Evolutionary conservation across 2,113 vertebrate genomes (phyloP).

Genomic region (Tretioscincus oriximinensis): DNA sequence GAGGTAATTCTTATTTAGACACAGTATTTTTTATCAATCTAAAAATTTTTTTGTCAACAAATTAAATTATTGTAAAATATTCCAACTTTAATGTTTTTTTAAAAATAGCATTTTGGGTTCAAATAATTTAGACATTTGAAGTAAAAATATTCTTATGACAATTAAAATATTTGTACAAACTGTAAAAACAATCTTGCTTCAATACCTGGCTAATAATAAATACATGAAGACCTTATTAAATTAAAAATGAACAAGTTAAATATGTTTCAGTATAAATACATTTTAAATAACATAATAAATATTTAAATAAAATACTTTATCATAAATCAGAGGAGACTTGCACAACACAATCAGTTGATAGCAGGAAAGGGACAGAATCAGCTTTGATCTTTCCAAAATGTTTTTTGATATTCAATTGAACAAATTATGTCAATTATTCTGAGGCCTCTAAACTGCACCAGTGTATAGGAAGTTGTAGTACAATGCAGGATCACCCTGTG

Average conservation of each 20-base stretch:
- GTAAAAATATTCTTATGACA: background rate
- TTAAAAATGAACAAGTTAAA: background rate
- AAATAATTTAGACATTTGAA: background rate
- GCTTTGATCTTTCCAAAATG: too few relatives aligned
- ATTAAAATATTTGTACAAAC: background rate
- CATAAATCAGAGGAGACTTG: background rate
- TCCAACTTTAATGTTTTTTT: background rate
- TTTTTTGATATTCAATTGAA: too few relatives aligned
- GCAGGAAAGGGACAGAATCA: too few relatives aligned
- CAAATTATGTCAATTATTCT: too few relatives aligned
- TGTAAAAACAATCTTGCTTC: background rate
- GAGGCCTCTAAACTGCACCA: too few relatives aligned
- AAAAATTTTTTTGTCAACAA: background rate
- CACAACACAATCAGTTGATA: too few relatives aligned
- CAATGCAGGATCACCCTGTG: too few relatives aligned
- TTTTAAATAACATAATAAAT: constrained; percentile 1
- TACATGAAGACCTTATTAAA: background rate
- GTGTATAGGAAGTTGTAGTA: too few relatives aligned
- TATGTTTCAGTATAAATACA: constrained; percentile 22
- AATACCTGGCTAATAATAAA: background rate
- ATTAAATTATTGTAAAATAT: background rate
- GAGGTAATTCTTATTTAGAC: too few relatives aligned
- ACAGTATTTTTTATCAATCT: too few relatives aligned
- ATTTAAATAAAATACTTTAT: background rate
- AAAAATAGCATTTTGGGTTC: background rate